A percentile compares a stretch with the other conserved stretches of the same genome.
Evolutionary conservation across 64 coral and sea anemone genomes (phyloP).

Genomic region (Porites lutea): DNA sequence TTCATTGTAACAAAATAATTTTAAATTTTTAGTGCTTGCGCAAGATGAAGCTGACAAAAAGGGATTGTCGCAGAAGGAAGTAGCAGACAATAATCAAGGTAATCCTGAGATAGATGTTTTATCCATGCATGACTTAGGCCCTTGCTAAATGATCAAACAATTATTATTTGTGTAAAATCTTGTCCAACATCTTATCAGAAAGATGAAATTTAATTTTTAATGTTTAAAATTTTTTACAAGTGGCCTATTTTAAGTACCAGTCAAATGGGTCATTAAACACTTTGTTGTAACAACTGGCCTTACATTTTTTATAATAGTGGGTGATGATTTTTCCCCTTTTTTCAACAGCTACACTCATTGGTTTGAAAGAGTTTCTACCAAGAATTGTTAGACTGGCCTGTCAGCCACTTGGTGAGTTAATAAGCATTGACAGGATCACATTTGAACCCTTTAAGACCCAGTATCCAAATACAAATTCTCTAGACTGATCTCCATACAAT

Average conservation of each 20-base stretch:
- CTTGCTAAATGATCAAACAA: too few species aligned
- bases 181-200: too few species aligned
- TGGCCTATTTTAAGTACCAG: too few species aligned
- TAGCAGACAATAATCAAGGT: slow-evolving; percentile 97
- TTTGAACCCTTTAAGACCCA: too few species aligned
- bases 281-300: not conserved
- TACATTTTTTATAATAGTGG: not conserved
- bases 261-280: too few species aligned
- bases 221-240: too few species aligned
- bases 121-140: too few species aligned
- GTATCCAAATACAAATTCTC: too few species aligned
- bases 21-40: slow-evolving; percentile 65
- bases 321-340: not conserved
- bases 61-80: slow-evolving; percentile 72
- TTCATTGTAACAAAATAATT: not conserved
- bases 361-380: slow-evolving; percentile 82
- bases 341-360: slow-evolving; percentile 76
- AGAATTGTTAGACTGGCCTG: slow-evolving; percentile 85
- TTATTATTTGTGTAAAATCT: too few species aligned
- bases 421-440: not conserved
- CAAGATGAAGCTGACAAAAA: slow-evolving; percentile 92
- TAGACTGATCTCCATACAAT: too few species aligned
- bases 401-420: slow-evolving; percentile 77
- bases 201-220: too few species aligned
- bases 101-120: not conserved